Evolutionary conservation across 2,888 invertebrate species (phyloP), one percentile per base, ranked within the genome.

Genomic region (Sarcophaga rosellei): DNA sequence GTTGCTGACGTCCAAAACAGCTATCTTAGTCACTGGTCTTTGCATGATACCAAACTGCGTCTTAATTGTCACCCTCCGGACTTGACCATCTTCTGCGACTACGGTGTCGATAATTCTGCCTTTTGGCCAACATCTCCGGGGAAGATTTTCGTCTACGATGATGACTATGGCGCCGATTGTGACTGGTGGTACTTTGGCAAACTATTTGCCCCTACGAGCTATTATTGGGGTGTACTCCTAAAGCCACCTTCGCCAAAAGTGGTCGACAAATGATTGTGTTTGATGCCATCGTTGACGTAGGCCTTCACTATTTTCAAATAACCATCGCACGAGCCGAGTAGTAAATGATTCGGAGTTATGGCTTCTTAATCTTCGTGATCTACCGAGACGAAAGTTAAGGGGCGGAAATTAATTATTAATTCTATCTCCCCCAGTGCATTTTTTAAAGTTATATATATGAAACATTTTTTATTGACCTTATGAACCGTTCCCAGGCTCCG

Each of bases 271-370:
- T 11, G 47, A 15, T 45, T 80, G 79, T 10, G 85, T 87, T 75
- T 84, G 77, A 15, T 62, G 82, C 84, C 87, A 88, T 4, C 84
- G 80, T 61, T 74, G 84, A 44, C 84, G 72, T 15, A 88, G 44
- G 20, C 82, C 20, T 59, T 20, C 84, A 0, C n/a, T 1, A 20
- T 70, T 65, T 11, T 75, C 73, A 12, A 0, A 12, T 76, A 65
- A 6, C 75, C 76, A 25, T 65, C 47, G 15, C 68, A 69, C 0
- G 66, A 78, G 0, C 76, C 84, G 0, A 80, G 10, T 8, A 87
- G 53, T n/a, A 88, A n/a, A 47, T 87, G 87, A 21, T 88, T 88
- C 12, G 81, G 87, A 2, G 88, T 88, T 47, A 88, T 23, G 10
- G 85, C 87, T 20, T 87, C 85, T 53, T 88, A 86, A 57, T 88